Base-by-base conservation (phyloP, 2,113 vertebrate genomes). In the Cephalophus harveyi region DNA sequence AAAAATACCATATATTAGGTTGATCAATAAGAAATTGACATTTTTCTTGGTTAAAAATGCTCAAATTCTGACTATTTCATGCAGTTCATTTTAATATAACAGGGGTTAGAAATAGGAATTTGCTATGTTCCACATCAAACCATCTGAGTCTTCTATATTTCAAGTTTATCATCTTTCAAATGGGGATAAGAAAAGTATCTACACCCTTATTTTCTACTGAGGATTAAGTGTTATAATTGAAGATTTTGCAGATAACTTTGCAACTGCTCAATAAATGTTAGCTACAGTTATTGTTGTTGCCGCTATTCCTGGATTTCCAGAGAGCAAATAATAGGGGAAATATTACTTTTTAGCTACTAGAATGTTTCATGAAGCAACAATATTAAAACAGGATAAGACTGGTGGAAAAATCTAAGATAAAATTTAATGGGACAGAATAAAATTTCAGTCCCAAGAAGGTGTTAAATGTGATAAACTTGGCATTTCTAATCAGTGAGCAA, bases 381-480 rank as follows among this genome's bases (percentile, higher is more conserved):
- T 96, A 96, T 95, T 96, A 93, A 91, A 97, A 95, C 25, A 96
- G 46, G 46, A 50, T 92, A 87, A 96, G 43, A 81, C 14, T 84
- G 27, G 11, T 76, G 62, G 81, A 96, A 87, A 96, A 96, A 87
- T 82, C 28, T 79, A 84, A 95, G 40, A 74, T 50, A 64, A 7
- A 78, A 79, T 93, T 86, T 92, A 84, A 62, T 92, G 43, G 46
- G 96, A 94, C 40, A 92, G 36, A 95, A 67, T 79, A 93, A 88
- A 96, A 96, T 1, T 11, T 94, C 25, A 52, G 19, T 84, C 30
- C 23, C 10, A 57, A 82, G 52, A 91, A 84, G 16, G 21, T 60
- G 92, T 76, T 85, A 40, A 91, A 95, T 57, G 30, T 95, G 67
- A 76, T 87, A 94, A 92, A 90, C 62, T 95, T 90, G 48, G 7